Base-by-base conservation (phyloP, 2,113 vertebrate species). In the Aspiorhynchus laticeps region DNA sequence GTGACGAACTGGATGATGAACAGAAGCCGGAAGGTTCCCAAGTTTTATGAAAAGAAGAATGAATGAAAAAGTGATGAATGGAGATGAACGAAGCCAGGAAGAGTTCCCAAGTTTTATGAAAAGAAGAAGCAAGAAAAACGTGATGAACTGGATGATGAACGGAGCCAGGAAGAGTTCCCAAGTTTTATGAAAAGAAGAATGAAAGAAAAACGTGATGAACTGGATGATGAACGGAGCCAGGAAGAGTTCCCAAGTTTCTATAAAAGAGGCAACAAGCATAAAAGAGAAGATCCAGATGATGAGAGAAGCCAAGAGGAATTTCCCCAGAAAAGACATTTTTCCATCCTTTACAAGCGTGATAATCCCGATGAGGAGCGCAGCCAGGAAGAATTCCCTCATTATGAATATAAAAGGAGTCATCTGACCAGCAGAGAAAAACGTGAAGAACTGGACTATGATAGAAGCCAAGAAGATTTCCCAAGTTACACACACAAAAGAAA, bases 261-360 rank as follows among this genome's bases (percentile, higher is more conserved):
- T 88, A 94, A 41, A 91, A 93, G 91, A 83, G 41, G 38, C 86
- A 86, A 51, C 89, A 89, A 43, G 77, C 43, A 87, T 75, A 86
- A 91, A 53, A 43, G 90, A 2, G 92, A 94, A 84, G 91, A 31
- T 8, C 86, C 90, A 0, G 92, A 92, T 12, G 89, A 92, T 0
- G 93, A 95, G 24, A 91, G 90, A 41, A 93, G 92, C 89, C 93
- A 94, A 79, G 94, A 94, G 81, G 93, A 92, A 65, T 93, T 93
- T 43, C 87, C 93, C 90, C 92, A 0, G 87, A 92, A 84, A 90
- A 87, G 83, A 86, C 90, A 79, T 89, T 90, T n/a, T 59, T 83
- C 53, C 36, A 4, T 85, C 85, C 83, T 69, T 48, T 81, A 0
- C 80, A 87, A 88, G 61, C 88, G 79, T 38, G 86, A 88, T 6